Evolutionary conservation across 1,140 invertebrate species (phyloP).

Genomic region (Belonocnema kinseyi): DNA sequence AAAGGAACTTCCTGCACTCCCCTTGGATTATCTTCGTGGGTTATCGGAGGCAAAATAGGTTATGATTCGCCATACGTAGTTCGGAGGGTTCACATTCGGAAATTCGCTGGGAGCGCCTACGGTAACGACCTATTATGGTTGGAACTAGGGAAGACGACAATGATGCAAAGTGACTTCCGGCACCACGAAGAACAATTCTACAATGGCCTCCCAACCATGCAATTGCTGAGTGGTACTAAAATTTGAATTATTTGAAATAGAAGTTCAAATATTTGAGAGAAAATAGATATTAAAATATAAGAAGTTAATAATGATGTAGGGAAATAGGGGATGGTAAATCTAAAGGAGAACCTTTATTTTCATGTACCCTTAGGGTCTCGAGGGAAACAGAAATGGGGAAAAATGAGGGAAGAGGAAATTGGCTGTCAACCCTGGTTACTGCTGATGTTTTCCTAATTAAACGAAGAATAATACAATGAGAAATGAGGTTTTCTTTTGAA

Average conservation of each 20-base stretch:
- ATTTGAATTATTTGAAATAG: background rate
- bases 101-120: conserved; percentile 28
- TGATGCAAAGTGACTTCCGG: conserved; percentile 30
- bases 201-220: background rate
- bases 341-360: background rate
- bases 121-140: conserved; percentile 36
- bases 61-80: conserved; percentile 26
- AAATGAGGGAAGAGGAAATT: background rate
- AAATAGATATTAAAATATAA: background rate
- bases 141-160: conserved; percentile 34
- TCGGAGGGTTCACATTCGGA: conserved; percentile 15
- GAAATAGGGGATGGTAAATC: background rate
- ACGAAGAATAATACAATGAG: background rate
- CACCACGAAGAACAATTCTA: conserved; percentile 19
- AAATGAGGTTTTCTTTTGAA: background rate
- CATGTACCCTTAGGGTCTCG: background rate
- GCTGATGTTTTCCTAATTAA: background rate
- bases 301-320: too few relatives aligned
- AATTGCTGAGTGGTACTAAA: background rate
- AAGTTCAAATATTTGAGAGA: background rate
- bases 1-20: conserved; percentile 40
- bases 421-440: conserved; percentile 2
- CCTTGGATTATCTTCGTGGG: conserved; percentile 44
- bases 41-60: conserved; percentile 45
- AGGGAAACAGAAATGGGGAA: background rate